phyloP scores from a whole-genome alignment of 2,113 vertebrate genomes.

The Acrocephalus arundinaceus region DNA sequence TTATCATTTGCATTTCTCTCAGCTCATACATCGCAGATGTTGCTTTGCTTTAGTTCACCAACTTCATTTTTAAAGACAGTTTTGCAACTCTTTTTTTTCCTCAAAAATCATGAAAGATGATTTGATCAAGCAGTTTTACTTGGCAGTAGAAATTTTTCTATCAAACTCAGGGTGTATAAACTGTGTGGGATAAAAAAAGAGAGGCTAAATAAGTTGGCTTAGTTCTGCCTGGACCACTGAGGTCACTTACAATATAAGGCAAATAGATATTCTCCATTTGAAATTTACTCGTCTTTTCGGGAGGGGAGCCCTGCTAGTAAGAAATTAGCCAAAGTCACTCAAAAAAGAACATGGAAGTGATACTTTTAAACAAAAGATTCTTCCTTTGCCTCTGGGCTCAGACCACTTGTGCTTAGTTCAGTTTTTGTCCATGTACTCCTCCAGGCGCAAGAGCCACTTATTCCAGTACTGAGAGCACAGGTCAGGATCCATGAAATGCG shows the following conservation, averaged over 20 bases:
- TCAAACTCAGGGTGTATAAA: not conserved
- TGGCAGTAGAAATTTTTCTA: not conserved
- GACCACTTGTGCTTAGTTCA: not conserved
- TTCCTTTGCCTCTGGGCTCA: not conserved
- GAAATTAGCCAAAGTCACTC: not conserved
- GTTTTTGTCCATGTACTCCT: slow-evolving; percentile 79
- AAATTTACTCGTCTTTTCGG: not conserved
- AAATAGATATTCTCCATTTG: not conserved
- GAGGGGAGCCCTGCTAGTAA: not conserved
- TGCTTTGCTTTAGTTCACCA: not conserved
- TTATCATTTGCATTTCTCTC: not conserved
- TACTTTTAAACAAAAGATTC: not conserved
- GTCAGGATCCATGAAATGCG: slow-evolving; percentile 80
- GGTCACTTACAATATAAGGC: not conserved
- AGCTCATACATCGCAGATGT: not conserved
- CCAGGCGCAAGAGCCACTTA: slow-evolving; percentile 89
- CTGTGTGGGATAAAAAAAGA: not conserved
- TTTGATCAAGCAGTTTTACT: not conserved
- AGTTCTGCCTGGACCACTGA: not conserved
- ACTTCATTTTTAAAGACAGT: not conserved
- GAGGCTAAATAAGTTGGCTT: not conserved
- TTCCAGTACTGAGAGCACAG: slow-evolving; percentile 86
- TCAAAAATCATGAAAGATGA: not conserved
- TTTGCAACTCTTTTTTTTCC: not conserved
- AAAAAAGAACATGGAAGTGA: not conserved